Base-by-base conservation (phyloP, 2,113 vertebrate genomes). In the Toxostoma redivivum region DNA sequence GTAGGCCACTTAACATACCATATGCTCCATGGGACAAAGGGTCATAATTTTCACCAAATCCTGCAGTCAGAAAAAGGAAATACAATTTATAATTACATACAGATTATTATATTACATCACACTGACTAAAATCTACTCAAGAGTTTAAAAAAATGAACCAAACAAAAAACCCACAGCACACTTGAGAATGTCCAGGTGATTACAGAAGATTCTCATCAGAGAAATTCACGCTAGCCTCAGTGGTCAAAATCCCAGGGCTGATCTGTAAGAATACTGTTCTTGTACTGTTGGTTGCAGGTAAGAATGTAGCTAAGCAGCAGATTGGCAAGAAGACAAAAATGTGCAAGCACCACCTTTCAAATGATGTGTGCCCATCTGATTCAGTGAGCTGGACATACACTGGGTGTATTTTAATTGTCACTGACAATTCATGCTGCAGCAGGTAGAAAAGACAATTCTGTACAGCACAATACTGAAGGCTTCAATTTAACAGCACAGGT, bases 31-130 rank as follows among this genome's bases (percentile, higher is more conserved):
- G 27, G 99, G 99, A 81, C 99, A 99, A 76, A 99, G 98, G 2
- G 97, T 99, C 96, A 99, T 99, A 90, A 99, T 90, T 95, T 98
- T 98, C 71, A 98, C 98, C 96, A 99, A 97, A 65, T 97, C 98
- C 99, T 99, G 96, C 45, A 98, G 95, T 73, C 54, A 76, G 72
- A 97, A 24, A 92, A 89, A 91, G 78, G 77, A 66, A 94, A 86
- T 50, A 61, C 7, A 44, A 81, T 60, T 76, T 62, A 31, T 51
- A 35, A 66, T 30, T 95, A 70, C 23, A 50, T 40, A 16, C 11
- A 81, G 24, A 79, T 66, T 92, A 82, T 58, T 57, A 77, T 30
- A 35, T 86, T 69, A 62, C 64, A 70, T 54, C 56, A 58, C 42
- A 38, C 10, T 57, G n/a, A 79, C 51, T 80, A 91, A 86, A 94